Conservation (phyloP, 2,797 vertebrate genomes). For the Steatocranus sp. region DNA sequence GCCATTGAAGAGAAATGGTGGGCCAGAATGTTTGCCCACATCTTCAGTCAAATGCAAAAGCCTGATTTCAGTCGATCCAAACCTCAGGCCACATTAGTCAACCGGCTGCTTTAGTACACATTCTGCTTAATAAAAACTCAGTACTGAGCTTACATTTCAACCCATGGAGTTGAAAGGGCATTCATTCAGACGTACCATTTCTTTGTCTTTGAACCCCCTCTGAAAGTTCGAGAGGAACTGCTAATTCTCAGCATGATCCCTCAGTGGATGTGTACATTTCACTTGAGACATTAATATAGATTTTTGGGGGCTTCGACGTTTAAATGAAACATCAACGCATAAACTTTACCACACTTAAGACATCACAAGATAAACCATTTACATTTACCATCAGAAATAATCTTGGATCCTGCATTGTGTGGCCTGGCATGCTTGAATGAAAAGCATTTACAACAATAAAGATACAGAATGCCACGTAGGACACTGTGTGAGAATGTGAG, state of each 20-base stretch:
- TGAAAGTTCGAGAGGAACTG: slow-evolving; percentile 47
- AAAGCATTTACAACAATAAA: slow-evolving; percentile 61
- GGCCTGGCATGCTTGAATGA: slow-evolving; percentile 79
- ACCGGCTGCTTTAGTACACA: not conserved
- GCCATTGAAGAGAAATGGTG: slow-evolving; percentile 59
- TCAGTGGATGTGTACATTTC: slow-evolving; percentile 58
- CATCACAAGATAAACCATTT: slow-evolving; percentile 38
- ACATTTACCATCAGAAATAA: slow-evolving; percentile 52
- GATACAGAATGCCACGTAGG: slow-evolving; percentile 55
- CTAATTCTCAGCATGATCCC: slow-evolving; percentile 60
- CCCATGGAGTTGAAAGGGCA: slow-evolving; percentile 29
- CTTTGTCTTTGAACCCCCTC: slow-evolving; percentile 55
- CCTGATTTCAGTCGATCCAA: slow-evolving; percentile 12
- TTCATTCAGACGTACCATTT: slow-evolving; percentile 63
- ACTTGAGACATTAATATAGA: slow-evolving; percentile 28
- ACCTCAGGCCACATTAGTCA: not conserved
- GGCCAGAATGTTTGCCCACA: slow-evolving; percentile 56
- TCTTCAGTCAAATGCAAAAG: not conserved
- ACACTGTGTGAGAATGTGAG: slow-evolving; percentile 19
- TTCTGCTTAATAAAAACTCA: not conserved
- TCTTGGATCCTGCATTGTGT: slow-evolving; percentile 71
- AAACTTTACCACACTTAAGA: slow-evolving; percentile 17
- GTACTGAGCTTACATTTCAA: not conserved
- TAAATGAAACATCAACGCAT: slow-evolving; percentile 11
- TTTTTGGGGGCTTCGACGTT: slow-evolving; percentile 23